A percentile compares a stretch with the other conserved stretches of the same genome.
phyloP scores from a whole-genome alignment of 2,113 vertebrate genomes.

The Stigmatopora argus region DNA sequence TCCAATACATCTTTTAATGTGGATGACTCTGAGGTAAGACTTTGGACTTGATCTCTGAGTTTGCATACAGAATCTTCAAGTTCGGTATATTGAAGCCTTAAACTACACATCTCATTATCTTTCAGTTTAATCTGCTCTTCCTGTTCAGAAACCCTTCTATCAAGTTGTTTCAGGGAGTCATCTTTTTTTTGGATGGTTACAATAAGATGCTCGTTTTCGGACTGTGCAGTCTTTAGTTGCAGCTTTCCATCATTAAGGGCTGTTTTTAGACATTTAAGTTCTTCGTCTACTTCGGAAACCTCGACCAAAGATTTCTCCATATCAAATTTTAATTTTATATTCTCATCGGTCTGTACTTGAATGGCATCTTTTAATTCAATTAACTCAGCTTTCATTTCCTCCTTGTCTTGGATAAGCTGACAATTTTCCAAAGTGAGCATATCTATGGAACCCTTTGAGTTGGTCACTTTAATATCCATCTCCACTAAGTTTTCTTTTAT shows the following conservation, averaged over 20 bases:
- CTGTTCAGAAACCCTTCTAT: constrained; percentile 54
- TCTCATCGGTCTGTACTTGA: constrained; percentile 67
- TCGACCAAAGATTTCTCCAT: constrained; percentile 50
- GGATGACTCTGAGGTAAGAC: constrained; percentile 58
- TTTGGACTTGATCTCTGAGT: constrained; percentile 59
- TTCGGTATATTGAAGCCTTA: constrained; percentile 61
- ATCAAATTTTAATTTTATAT: constrained; percentile 65
- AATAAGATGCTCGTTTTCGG: constrained; percentile 62
- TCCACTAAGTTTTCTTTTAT: constrained; percentile 59
- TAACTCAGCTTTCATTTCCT: constrained; percentile 49
- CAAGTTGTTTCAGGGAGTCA: constrained; percentile 61
- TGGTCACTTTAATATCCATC: constrained; percentile 60
- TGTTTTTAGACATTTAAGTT: constrained; percentile 57
- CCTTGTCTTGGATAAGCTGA: constrained; percentile 52
- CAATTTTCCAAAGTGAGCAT: constrained; percentile 56
- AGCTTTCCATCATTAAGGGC: constrained; percentile 57
- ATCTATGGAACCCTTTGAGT: constrained; percentile 48
- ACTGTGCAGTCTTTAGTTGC: constrained; percentile 48
- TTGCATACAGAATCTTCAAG: constrained; percentile 50
- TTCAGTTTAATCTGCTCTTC: constrained; percentile 67
- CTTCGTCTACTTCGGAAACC: constrained; percentile 53
- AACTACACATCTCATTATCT: constrained; percentile 47
- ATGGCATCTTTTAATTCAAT: constrained; percentile 60
- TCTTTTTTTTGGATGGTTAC: constrained; percentile 61
- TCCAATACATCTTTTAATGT: constrained; percentile 58